Evolutionary conservation across 92 coral and sea anemone genomes (phyloP), one percentile per base, ranked within the genome.

Genomic region (Zoanthus gigantus): DNA sequence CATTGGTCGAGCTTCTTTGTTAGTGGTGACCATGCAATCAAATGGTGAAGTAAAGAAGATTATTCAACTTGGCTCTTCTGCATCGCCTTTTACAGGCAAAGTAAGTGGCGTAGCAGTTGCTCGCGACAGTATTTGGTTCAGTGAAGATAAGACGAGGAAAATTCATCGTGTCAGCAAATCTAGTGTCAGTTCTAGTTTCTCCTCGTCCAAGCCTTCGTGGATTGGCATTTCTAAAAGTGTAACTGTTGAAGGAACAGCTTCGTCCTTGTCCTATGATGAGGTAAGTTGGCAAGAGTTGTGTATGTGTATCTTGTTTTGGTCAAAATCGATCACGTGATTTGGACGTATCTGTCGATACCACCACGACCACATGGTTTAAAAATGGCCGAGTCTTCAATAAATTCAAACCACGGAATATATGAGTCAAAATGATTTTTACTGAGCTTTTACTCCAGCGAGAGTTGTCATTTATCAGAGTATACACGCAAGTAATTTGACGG

Each of bases 231-330:
- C 95, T 1, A 88, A 87, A 44, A 82, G 92, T 14, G 90, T 87
- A 42, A 78, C 92, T 9, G 93, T 97, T 44, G 93, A 96, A 76
- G 98, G 98, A 13, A 89, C 88, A 71, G 98, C 98, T 28, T 87
- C 94, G 1, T 97, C 99, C 8, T 90, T 97, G n/a, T 97, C 99
- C 10, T 95, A 93, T 81, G 98, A 97, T 61, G 95, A 95, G 71
- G 88, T 72, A 42, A 75, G 85, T 65, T 12, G 5, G 2, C 46
- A 32, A 30, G 46, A 29, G 29, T 63, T 23, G 12, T 67, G 34
- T 30, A 23, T 6, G 2, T 61, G 17, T n/a, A 12, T 61, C 68
- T 61, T 10, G 68, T 13, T 61, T 34, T 34, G 42, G 42, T 34
- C 42, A 34, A 34, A 34, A 34, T 34, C 42, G 42, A 34, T 34